Conservation (phyloP, 2,797 vertebrate genomes). For the Argya squamiceps region DNA sequence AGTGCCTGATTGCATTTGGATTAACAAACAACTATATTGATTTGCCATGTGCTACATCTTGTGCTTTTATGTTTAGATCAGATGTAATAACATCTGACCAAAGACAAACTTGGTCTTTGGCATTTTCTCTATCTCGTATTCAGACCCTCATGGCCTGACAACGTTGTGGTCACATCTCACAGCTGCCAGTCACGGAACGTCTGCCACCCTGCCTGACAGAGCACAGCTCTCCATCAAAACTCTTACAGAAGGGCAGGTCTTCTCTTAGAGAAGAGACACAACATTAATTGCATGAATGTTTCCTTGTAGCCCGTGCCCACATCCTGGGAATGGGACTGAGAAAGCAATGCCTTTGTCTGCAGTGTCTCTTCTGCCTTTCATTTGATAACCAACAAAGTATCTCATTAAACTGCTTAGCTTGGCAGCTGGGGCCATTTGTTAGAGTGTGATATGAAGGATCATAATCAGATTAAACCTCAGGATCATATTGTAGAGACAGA, state of each 20-base stretch:
- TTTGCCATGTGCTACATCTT: not conserved
- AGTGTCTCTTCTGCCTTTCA: not conserved
- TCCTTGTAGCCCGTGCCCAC: not conserved
- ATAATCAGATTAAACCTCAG: slow-evolving; percentile 42
- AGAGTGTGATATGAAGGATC: not conserved
- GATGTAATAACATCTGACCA: not conserved
- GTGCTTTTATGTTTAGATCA: not conserved
- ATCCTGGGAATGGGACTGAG: not conserved
- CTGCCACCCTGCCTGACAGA: not conserved
- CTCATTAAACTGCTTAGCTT: slow-evolving; percentile 33
- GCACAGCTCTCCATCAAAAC: not conserved
- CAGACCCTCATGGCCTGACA: not conserved
- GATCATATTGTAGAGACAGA: slow-evolving; percentile 1
- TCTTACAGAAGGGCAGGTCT: not conserved
- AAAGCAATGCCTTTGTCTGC: not conserved
- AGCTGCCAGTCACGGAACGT: rapidly evolving
- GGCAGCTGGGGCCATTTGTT: slow-evolving; percentile 41
- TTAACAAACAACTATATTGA: slow-evolving; percentile 2
- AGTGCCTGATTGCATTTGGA: slow-evolving; percentile 2
- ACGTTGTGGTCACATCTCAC: rapidly evolving
- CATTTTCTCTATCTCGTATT: not conserved
- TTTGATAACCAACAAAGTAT: not conserved
- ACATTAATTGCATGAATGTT: not conserved
- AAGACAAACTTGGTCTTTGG: not conserved
- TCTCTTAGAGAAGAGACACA: not conserved